Percentiles rank a stretch among this genome's conserved stretches.
phyloP scores from a whole-genome alignment of 2,113 vertebrate species.

The Zosterops japonicus region DNA sequence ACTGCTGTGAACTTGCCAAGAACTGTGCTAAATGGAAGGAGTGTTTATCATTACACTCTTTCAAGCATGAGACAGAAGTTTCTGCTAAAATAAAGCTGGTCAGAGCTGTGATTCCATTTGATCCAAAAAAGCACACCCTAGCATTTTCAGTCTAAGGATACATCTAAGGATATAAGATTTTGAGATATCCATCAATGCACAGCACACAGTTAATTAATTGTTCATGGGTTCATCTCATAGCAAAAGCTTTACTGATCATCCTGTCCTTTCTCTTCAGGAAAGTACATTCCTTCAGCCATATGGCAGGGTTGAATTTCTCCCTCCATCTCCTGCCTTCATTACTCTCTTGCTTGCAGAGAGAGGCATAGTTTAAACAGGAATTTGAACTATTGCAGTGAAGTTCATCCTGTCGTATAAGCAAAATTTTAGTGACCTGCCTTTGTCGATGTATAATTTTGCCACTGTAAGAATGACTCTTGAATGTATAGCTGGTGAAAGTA shows the following conservation, averaged over 20 bases:
- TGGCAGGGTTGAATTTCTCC: background rate
- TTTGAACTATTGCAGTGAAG: background rate
- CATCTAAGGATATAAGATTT: background rate
- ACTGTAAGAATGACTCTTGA: background rate
- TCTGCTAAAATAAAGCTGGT: background rate
- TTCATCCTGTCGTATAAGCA: background rate
- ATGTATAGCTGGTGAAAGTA: background rate
- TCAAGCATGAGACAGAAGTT: background rate
- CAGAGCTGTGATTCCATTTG: background rate
- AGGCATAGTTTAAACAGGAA: background rate
- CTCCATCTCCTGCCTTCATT: background rate
- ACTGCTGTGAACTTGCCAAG: conserved; percentile 21
- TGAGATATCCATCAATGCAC: background rate
- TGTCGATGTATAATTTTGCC: background rate
- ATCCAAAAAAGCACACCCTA: background rate
- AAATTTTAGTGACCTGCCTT: background rate
- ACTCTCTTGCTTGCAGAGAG: background rate
- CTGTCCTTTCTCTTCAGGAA: background rate
- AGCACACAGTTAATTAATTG: background rate
- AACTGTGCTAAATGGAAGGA: background rate
- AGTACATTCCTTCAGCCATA: background rate
- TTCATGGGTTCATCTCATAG: background rate
- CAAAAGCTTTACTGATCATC: background rate
- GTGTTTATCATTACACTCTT: background rate
- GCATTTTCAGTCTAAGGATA: background rate